Evolutionary conservation across 37 sponge, comb jelly and placozoan genomes (phyloP).

Genomic region (Chondrosia reniformis): DNA sequence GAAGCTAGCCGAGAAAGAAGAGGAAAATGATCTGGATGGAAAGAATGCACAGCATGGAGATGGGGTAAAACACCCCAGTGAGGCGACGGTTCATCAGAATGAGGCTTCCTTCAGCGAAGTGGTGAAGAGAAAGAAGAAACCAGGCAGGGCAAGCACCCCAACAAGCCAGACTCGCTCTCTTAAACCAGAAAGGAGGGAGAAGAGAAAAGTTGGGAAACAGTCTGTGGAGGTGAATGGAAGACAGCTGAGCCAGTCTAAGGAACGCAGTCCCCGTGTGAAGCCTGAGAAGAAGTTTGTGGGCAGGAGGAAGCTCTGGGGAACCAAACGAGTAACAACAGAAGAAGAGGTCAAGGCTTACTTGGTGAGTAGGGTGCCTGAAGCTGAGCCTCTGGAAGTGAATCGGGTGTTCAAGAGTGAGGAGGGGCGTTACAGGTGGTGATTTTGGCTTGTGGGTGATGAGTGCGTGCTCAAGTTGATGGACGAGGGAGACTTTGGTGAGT

Average conservation of each 20-base stretch:
- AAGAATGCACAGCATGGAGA: not conserved
- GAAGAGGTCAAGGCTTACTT: conserved; percentile 4
- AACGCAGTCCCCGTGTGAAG: not conserved
- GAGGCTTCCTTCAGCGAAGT: conserved; percentile 8
- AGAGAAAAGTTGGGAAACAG: conserved; percentile 9
- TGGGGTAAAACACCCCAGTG: not conserved
- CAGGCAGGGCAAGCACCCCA: conserved; percentile 1
- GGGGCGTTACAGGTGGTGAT: not conserved
- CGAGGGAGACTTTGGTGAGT: conserved; percentile 3
- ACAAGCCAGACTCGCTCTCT: conserved; percentile 2
- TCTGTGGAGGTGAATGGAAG: conserved; percentile 13
- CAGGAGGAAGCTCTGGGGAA: not conserved
- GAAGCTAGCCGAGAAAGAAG: not conserved
- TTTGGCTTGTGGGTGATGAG: conserved; percentile 15
- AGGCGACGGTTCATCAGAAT: conserved; percentile 1
- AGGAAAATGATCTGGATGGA: not conserved
- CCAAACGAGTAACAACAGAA: conserved; percentile 2
- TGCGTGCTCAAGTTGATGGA: conserved; percentile 1
- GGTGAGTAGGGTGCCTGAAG: not conserved
- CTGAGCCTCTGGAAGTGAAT: not conserved
- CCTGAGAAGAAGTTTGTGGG: conserved; percentile 17
- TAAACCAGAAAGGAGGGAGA: conserved; percentile 19
- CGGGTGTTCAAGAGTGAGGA: conserved; percentile 11
- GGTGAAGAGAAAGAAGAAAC: not conserved
- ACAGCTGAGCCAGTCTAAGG: conserved; percentile 8